Conservation (phyloP, 2,888 invertebrate species). For the Ariolimax columbianus region DNA sequence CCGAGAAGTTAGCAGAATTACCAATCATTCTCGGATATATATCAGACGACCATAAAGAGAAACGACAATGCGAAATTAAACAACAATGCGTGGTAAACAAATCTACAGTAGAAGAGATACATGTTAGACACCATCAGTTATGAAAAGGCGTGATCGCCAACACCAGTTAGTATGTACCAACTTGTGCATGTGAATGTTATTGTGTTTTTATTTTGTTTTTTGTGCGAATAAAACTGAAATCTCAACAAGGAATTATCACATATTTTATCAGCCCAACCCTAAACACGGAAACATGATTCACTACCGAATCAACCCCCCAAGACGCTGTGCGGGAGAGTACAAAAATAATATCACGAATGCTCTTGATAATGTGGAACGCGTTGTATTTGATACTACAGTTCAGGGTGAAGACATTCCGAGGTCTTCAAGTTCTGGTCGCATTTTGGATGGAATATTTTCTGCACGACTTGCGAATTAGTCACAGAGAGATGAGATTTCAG, state of each 20-base stretch:
- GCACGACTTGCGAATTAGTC: not conserved
- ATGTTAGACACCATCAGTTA: too few species aligned
- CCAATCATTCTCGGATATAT: too few species aligned
- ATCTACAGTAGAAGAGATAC: too few species aligned
- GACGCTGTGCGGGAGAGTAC: not conserved
- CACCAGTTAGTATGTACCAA: too few species aligned
- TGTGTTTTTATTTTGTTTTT: not conserved
- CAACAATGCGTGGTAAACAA: too few species aligned
- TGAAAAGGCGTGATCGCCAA: too few species aligned
- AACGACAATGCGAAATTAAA: too few species aligned
- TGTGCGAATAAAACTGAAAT: not conserved
- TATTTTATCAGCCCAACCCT: too few species aligned
- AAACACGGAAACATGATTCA: not conserved
- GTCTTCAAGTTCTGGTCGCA: not conserved
- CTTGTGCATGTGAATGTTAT: too few species aligned
- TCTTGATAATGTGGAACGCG: not conserved
- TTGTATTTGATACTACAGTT: not conserved
- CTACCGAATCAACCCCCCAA: not conserved
- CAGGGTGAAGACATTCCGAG: not conserved
- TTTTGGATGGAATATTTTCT: not conserved
- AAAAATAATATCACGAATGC: not conserved
- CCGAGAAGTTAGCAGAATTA: too few species aligned
- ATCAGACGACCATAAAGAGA: too few species aligned
- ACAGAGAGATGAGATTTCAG: not conserved
- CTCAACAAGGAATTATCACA: not conserved